Percentiles rank a stretch among this genome's conserved stretches.
These are phyloP conservation scores for Drosophila miranda DNA, from an alignment of 1,140 invertebrate species.

Conservation along the genomic window DNA sequence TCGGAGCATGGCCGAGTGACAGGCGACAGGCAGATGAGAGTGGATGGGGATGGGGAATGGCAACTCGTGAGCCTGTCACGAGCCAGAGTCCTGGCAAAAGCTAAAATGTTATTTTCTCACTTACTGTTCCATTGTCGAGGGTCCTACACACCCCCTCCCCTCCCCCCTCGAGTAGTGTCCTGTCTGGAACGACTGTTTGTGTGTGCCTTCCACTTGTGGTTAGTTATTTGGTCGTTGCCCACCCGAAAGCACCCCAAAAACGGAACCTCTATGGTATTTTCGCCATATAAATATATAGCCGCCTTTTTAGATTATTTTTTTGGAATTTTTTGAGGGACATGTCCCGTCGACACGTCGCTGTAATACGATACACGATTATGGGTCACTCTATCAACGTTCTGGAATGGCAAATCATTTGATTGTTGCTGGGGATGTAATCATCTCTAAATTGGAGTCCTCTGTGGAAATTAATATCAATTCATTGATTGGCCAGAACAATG, in stretches of 20 bases:
- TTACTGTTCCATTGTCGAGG: constrained; percentile 51
- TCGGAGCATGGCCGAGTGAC: constrained; percentile 50
- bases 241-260: background rate
- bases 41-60: constrained; percentile 11
- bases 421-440: background rate
- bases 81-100: constrained; percentile 33
- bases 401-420: no score
- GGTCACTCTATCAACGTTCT: no score
- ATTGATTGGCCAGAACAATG: no score
- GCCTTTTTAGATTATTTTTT: no score
- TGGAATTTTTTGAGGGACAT: background rate
- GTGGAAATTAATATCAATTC: no score
- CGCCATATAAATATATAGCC: background rate
- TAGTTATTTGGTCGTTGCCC: constrained; percentile 57
- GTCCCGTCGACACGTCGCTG: no score
- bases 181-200: constrained; percentile 34
- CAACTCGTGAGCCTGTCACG: constrained; percentile 19
- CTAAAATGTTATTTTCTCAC: constrained; percentile 76
- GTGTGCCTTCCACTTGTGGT: constrained; percentile 65
- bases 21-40: constrained; percentile 46
- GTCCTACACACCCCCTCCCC: background rate
- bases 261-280: constrained; percentile 6
- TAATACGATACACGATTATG: no score
- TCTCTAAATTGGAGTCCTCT: background rate
- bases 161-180: background rate